Evolutionary conservation across 2,888 invertebrate species (phyloP), one percentile per base, ranked within the genome.

Genomic region (Argyra leucocephala): DNA sequence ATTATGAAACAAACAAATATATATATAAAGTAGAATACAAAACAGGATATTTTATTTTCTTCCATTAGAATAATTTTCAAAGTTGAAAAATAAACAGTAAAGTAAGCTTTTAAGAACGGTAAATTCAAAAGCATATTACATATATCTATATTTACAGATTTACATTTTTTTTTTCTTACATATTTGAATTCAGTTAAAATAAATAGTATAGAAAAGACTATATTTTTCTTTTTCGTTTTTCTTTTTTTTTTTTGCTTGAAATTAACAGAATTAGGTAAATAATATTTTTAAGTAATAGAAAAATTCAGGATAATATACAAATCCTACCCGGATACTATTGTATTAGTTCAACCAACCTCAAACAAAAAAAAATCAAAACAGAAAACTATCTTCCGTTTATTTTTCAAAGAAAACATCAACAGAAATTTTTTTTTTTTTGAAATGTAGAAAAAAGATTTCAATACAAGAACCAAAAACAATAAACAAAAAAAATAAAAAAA

Each of bases 291-390:
- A 15, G 12, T 37, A 31, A 48, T 48, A 48, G 3, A 12, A 15
- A n/a, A n/a, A n/a, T n/a, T n/a, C 18, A 48, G 2, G 18, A 48
- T 9, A 48, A 18, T 15, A 48, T 18, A n/a, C 12, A 15, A 48
- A 48, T 15, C 7, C 48, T 48, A 18, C 48, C 48, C 48, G 48
- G 48, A 48, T 48, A 15, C 48, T 48, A 48, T 48, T 48, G 18
- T 48, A 48, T 48, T 48, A 48, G 18, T 48, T 48, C 18, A 48
- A 48, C 48, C 48, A 48, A 48, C 48, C 48, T 48, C 48, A 48
- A 48, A 15, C 12, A 48, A 48, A 48, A 31, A 31, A 31, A 31
- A 31, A 31, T 31, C 31, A 31, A 31, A 31, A 31, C 5, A 48
- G 5, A n/a, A n/a, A n/a, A n/a, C n/a, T n/a, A n/a, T n/a, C n/a